Evolutionary conservation across 2,113 vertebrate species (phyloP), one percentile per base, ranked within the genome.

Genomic region (Polypterus senegalus): DNA sequence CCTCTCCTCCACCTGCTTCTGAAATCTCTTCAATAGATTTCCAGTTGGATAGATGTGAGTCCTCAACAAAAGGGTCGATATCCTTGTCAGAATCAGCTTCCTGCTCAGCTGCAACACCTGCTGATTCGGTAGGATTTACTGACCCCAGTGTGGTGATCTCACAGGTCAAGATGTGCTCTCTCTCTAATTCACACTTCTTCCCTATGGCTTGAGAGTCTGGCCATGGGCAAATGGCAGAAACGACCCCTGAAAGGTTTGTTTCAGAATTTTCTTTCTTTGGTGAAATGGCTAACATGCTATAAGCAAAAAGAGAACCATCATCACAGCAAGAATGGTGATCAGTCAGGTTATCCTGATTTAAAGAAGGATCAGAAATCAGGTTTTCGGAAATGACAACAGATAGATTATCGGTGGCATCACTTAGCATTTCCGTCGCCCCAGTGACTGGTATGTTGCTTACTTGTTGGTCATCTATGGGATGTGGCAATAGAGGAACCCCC

Each of bases 201-300:
- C 69, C 78, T 47, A 81, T 62, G 57, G 80, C 78, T 47, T 80
- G 67, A 51, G 79, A 74, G 67, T 58, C 63, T 56, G 70, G 76
- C 77, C 77, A 83, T 51, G 74, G 70, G 59, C 69, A 68, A 71
- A 72, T 47, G 44, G 59, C 63, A 57, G 64, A 51, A 11, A 60
- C 51, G 66, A 66, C 57, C 60, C 74, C 66, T 66, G 72, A 43
- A 54, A 71, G 52, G 68, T 77, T 55, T 68, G 61, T 82, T 70
- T 87, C 81, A 46, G 83, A 87, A 67, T 88, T 88, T 70, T 88
- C 84, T 61, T 84, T 83, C 77, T 88, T 88, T 10, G 86, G 86
- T 64, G 86, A 88, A 58, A 88, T 83, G 4, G 79, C 84, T 43
- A 86, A 69, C 5, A 79, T 80, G 48, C 80, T 81, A 62, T 84